These are phyloP conservation scores for Drosophila nikananu DNA, from an alignment of 1,140 invertebrate species.

Conservation along the genomic window DNA sequence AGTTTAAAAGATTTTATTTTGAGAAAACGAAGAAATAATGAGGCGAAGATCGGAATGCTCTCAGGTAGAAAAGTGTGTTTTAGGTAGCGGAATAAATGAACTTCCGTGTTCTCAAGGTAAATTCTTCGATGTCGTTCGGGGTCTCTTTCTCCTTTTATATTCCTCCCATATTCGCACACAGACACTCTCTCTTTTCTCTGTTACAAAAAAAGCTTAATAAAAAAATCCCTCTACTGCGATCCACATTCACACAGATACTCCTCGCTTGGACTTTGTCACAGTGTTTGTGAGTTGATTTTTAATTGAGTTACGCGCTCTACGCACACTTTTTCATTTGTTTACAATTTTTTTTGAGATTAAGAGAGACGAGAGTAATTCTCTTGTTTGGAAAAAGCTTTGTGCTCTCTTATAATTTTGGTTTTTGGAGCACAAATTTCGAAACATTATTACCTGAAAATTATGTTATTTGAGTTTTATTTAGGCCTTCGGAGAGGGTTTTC, in stretches of 20 bases:
- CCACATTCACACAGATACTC: slow-evolving; percentile 37
- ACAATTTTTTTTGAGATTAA: slow-evolving; percentile 41
- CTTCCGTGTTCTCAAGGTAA: slow-evolving; percentile 53
- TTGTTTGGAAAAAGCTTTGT: slow-evolving; percentile 2
- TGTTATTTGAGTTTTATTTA: neutral
- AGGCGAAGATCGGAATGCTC: slow-evolving; percentile 40
- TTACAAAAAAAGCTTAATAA: slow-evolving; percentile 47
- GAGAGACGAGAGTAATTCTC: slow-evolving; percentile 4
- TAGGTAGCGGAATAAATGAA: slow-evolving; percentile 50
- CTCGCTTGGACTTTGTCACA: slow-evolving; percentile 23
- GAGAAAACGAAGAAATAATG: slow-evolving; percentile 28
- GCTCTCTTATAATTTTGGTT: slow-evolving; percentile 5
- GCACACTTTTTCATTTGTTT: slow-evolving; percentile 57
- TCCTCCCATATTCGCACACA: neutral
- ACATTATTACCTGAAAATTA: neutral
- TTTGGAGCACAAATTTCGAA: slow-evolving; percentile 5
- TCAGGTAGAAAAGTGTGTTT: slow-evolving; percentile 46
- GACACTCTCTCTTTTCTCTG: slow-evolving; percentile 21
- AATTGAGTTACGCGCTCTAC: slow-evolving; percentile 53
- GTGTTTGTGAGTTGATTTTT: slow-evolving; percentile 41
- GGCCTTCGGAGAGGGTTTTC: too few relatives aligned
- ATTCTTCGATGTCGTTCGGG: slow-evolving; percentile 31
- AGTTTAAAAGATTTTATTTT: neutral
- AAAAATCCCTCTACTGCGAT: slow-evolving; percentile 57
- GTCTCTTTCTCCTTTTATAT: slow-evolving; percentile 12